Percentiles rank a stretch among this genome's conserved stretches.
Conservation (phyloP, 2,888 invertebrate genomes). For the Spodoptera picta region DNA sequence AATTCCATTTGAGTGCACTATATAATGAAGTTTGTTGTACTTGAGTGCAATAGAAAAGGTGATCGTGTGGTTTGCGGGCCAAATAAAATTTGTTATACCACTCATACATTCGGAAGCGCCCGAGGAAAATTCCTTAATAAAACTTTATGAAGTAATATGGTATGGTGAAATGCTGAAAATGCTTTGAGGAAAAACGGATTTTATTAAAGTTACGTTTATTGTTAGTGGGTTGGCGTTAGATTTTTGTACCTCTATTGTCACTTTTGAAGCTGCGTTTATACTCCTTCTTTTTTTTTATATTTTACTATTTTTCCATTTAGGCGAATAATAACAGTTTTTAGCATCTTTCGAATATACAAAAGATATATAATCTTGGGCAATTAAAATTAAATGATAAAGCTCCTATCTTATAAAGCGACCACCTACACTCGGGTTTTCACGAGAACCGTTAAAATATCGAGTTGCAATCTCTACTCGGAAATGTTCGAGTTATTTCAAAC, state of each 20-base stretch:
- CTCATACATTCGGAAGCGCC: constrained; percentile 24
- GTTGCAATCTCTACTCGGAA: constrained; percentile 35
- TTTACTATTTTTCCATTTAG: too few relatives aligned
- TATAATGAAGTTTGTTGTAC: constrained; percentile 52
- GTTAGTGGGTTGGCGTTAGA: neutral
- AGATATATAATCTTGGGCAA: too few relatives aligned
- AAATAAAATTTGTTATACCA: constrained; percentile 37
- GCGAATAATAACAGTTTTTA: too few relatives aligned
- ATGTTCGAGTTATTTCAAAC: constrained; percentile 16
- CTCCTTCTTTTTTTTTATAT: too few relatives aligned
- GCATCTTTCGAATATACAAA: too few relatives aligned
- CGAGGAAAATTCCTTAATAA: constrained; percentile 38
- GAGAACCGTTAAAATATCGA: constrained; percentile 39
- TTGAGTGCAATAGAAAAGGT: constrained; percentile 44
- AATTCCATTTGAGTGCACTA: constrained; percentile 53
- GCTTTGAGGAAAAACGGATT: constrained; percentile 24
- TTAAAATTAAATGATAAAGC: neutral
- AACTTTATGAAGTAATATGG: constrained; percentile 42
- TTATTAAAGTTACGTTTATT: constrained; percentile 15
- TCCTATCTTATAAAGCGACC: constrained; percentile 27
- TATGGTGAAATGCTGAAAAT: constrained; percentile 10
- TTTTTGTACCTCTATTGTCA: too few relatives aligned
- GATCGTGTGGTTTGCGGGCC: constrained; percentile 34
- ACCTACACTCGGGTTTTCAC: constrained; percentile 38
- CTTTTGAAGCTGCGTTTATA: too few relatives aligned